Evolutionary conservation across 30 jellyfish, hydroid and myxozoan species (phyloP).

Genomic region (Aurelia coerulea): DNA sequence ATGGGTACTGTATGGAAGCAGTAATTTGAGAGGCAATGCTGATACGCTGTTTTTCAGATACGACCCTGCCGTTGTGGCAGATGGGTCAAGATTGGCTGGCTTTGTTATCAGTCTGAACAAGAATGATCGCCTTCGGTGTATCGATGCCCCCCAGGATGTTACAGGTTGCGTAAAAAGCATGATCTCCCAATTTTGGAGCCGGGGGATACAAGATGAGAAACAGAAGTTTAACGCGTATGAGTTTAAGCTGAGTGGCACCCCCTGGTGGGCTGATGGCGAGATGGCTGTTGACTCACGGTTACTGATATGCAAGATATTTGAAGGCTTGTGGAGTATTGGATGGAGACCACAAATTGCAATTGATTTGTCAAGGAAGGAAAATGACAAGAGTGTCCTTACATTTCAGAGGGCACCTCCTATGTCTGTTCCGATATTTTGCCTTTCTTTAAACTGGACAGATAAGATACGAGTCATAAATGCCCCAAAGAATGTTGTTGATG

Average conservation of each 20-base stretch:
- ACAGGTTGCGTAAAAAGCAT: constrained; percentile 21
- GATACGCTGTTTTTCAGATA: constrained; percentile 59
- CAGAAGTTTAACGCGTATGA: constrained; percentile 58
- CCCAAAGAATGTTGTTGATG: constrained; percentile 61
- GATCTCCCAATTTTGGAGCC: constrained; percentile 56
- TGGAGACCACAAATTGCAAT: constrained; percentile 62
- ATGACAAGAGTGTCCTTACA: constrained; percentile 63
- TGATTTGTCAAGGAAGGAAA: constrained; percentile 56
- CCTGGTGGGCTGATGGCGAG: constrained; percentile 86
- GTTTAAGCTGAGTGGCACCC: constrained; percentile 69
- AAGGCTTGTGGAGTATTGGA: constrained; percentile 58
- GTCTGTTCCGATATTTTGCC: constrained; percentile 54
- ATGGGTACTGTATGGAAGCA: constrained; percentile 59
- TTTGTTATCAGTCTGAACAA: constrained; percentile 55
- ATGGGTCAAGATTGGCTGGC: constrained; percentile 48
- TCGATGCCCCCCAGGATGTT: constrained; percentile 51
- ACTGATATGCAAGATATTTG: constrained; percentile 57
- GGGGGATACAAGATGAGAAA: constrained; percentile 71
- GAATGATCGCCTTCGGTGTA: constrained; percentile 63
- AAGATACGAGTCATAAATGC: constrained; percentile 73
- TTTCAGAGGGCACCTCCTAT: constrained; percentile 62
- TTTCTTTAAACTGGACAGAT: constrained; percentile 61
- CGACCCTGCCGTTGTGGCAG: constrained; percentile 35
- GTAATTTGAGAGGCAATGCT: constrained; percentile 34
- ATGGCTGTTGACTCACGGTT: constrained; percentile 56